Base-by-base conservation (phyloP, 2,888 invertebrate genomes). In the Mythimna lalbum region DNA sequence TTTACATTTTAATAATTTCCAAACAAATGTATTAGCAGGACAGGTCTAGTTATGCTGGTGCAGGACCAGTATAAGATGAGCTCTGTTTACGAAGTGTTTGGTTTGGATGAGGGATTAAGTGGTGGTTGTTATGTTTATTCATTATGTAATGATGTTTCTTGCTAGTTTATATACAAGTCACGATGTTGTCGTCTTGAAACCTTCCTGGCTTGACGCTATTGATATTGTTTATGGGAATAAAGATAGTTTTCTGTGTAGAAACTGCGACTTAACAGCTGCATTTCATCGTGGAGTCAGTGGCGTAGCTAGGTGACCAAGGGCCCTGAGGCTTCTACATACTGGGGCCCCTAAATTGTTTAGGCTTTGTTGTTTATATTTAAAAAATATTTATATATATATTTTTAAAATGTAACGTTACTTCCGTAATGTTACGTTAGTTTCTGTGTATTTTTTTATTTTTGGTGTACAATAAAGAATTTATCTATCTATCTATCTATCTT, bases 131-230 rank as follows among this genome's bases (percentile, higher is more conserved):
- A 1, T 17, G 0, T 12, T 67, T 62, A 55, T 77, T 70, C 66
- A 78, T 87, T 82, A 87, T 86, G 76, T 81, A 87, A 86, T 72
- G 59, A 53, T 67, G 59, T 65, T 72, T 76, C 69, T 63, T 19
- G 33, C 60, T 61, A 66, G 75, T 88, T 83, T 69, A 81, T 82
- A 86, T 77, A 77, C 82, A 49, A 78, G 78, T 88, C 88, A 88
- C 88, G 88, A 82, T 76, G 55, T 19, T 53, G 69, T 61, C 43
- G 76, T 71, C 68, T 74, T 67, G 50, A 70, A 68, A 79, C 74
- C 85, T 88, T 88, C 87, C 88, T 87, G 86, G 62, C 82, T 83
- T 86, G 60, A 56, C 61, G 65, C 61, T 71, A 49, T 68, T 57
- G 68, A 76, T 84, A 84, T 84, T 82, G 82, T 84, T 73, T 71